Evolutionary conservation across 2,888 invertebrate species (phyloP).

Genomic region (Malthinus seriepunctatus): DNA sequence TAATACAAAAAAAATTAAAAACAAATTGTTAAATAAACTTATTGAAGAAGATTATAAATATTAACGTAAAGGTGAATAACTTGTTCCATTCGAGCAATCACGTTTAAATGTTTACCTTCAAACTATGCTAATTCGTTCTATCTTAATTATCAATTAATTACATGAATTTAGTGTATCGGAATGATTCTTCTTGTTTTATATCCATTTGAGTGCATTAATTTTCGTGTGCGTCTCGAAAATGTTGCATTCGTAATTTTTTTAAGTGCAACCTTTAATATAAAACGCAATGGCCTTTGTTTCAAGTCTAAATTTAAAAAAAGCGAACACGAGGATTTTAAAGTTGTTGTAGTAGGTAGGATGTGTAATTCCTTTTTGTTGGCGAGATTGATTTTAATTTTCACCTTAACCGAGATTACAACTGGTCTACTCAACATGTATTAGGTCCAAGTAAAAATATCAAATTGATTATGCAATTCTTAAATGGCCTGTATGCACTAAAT

Average conservation of each 20-base stretch:
- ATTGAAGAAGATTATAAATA: conserved; percentile 20
- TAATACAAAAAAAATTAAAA: no score
- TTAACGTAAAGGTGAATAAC: conserved; percentile 30
- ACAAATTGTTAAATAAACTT: no score
- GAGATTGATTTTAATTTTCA: conserved; percentile 10
- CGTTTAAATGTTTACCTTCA: conserved; percentile 25
- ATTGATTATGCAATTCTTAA: conserved; percentile 31
- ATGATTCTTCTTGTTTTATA: no score
- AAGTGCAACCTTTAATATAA: conserved; percentile 2
- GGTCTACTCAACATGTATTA: conserved; percentile 14
- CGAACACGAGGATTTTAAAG: not conserved
- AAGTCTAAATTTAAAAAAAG: not conserved
- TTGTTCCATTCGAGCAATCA: conserved; percentile 23
- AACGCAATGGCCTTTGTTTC: not conserved
- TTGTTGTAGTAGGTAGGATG: no score
- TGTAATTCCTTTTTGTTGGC: no score
- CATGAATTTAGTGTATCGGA: not conserved
- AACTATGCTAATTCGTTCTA: conserved; percentile 24
- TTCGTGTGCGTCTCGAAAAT: not conserved
- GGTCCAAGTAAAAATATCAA: conserved; percentile 36
- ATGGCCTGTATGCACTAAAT: conserved; percentile 28
- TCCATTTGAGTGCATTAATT: not conserved
- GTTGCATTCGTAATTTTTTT: conserved; percentile 3
- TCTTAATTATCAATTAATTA: conserved; percentile 20
- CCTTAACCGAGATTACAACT: conserved; percentile 25